Evolutionary conservation across 35 echinoderm and acorn worm genomes (phyloP).

Genomic region (Anneissia japonica): DNA sequence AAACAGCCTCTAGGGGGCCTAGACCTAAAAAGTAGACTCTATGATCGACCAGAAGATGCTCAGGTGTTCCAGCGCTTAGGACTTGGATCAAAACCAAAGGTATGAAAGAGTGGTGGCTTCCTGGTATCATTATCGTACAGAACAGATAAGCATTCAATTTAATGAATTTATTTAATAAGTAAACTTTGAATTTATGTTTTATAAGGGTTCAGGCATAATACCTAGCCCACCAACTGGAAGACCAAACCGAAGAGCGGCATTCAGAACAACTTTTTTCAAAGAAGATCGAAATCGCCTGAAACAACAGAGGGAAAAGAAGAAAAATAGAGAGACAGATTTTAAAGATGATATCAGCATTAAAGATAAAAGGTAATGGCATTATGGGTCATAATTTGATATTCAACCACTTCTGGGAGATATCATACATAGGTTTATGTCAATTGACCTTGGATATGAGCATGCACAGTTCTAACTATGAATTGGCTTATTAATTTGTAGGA

Average conservation of each 20-base stretch:
- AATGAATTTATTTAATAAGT: too few relatives aligned
- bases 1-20: conserved; percentile 17
- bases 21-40: conserved; percentile 79
- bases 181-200: too few relatives aligned
- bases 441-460: too few relatives aligned
- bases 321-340: background rate
- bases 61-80: conserved; percentile 64
- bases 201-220: background rate
- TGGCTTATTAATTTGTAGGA: background rate
- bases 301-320: background rate
- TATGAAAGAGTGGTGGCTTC: too few relatives aligned
- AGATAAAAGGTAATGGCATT: background rate
- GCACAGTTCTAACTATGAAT: too few relatives aligned
- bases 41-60: conserved; percentile 85
- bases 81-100: background rate
- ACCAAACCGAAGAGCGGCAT: conserved; percentile 36
- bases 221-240: conserved; percentile 57
- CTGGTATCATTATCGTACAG: too few relatives aligned
- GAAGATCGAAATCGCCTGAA: conserved; percentile 34
- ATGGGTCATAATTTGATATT: background rate
- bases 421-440: too few relatives aligned
- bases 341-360: background rate
- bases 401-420: too few relatives aligned
- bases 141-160: too few relatives aligned
- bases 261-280: conserved; percentile 83